Evolutionary conservation across 2,888 invertebrate species (phyloP).

Genomic region (Cylindroiulus punctatus): DNA sequence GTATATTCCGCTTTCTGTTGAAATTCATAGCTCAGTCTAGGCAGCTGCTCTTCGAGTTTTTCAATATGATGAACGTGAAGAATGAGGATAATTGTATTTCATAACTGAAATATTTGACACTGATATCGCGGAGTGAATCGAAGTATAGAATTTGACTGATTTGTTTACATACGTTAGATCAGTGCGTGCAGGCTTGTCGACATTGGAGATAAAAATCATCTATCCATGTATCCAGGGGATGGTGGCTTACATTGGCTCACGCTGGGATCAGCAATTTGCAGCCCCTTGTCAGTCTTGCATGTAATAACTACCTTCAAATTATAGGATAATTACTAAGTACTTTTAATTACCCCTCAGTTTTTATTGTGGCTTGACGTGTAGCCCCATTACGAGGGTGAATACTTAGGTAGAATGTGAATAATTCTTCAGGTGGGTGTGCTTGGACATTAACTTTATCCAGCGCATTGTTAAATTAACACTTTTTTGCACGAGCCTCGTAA

Average conservation of each 20-base stretch:
- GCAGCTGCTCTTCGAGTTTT: background rate
- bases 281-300: constrained; percentile 16
- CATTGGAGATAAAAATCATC: background rate
- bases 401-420: background rate
- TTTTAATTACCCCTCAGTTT: constrained; percentile 36
- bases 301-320: constrained; percentile 43
- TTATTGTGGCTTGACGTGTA: constrained; percentile 9
- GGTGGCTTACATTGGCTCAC: constrained; percentile 17
- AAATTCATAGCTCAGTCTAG: background rate
- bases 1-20: background rate
- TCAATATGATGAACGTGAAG: background rate
- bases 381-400: constrained; percentile 31
- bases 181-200: background rate
- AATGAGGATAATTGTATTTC: constrained; percentile 4
- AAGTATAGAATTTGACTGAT: constrained; percentile 9
- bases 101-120: background rate
- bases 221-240: constrained; percentile 25
- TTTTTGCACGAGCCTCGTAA: background rate
- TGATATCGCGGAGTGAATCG: background rate
- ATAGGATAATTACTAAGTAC: constrained; percentile 37
- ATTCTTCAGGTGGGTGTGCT: constrained; percentile 36
- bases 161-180: background rate
- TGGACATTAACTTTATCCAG: background rate
- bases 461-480: constrained; percentile 17
- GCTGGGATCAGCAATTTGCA: constrained; percentile 36